Conservation (phyloP, 2,888 invertebrate genomes). For the Brachypterus glaber region DNA sequence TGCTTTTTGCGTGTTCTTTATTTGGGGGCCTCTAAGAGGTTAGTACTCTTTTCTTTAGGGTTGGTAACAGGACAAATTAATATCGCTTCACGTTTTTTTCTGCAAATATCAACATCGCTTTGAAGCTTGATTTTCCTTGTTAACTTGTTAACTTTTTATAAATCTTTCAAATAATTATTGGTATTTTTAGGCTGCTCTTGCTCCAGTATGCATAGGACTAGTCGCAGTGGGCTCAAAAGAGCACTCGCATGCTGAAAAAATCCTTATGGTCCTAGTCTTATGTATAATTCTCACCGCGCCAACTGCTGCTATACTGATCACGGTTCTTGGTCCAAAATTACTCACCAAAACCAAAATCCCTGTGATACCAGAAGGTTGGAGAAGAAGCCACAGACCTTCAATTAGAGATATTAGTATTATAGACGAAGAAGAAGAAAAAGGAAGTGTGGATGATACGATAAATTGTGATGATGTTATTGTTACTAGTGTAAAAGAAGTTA, state of each 20-base stretch:
- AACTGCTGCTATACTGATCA: constrained; percentile 71
- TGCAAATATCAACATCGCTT: no score
- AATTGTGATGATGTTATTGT: background rate
- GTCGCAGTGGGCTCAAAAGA: constrained; percentile 42
- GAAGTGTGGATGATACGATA: constrained; percentile 29
- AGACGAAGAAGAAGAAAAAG: constrained; percentile 65
- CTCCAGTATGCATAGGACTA: constrained; percentile 64
- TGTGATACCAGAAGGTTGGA: constrained; percentile 66
- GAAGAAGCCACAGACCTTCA: constrained; percentile 70
- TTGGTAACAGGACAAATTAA: no score
- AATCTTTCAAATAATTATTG: background rate
- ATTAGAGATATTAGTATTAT: constrained; percentile 81
- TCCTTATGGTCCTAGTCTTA: constrained; percentile 68
- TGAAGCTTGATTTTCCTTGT: background rate
- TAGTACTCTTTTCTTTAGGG: no score
- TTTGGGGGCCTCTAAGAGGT: no score
- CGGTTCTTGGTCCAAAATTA: constrained; percentile 65
- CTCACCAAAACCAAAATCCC: constrained; percentile 69
- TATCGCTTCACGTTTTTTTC: no score
- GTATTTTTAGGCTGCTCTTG: constrained; percentile 63
- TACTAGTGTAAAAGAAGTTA: background rate
- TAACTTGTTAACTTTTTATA: background rate
- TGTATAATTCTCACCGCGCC: constrained; percentile 81
- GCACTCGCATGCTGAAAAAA: constrained; percentile 54
- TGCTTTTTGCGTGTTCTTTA: no score